Conservation (phyloP, 2,888 invertebrate genomes). For the Orchesellides sinensis region DNA sequence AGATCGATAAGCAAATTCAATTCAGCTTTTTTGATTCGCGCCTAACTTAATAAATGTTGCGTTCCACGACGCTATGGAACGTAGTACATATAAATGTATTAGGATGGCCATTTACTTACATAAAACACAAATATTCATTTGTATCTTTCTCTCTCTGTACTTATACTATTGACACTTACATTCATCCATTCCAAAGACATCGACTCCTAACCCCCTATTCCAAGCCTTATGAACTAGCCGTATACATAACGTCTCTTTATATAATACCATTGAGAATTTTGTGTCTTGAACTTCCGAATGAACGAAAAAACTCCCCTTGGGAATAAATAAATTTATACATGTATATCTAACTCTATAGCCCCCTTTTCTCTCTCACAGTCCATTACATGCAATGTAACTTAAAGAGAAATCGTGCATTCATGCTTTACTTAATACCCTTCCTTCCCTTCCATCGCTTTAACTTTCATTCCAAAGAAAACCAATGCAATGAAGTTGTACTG, state of each 20-base stretch:
- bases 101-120: not conserved
- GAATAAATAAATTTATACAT: conserved; percentile 55
- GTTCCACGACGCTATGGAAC: too few relatives aligned
- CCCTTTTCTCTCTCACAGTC: conserved; percentile 25
- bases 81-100: too few relatives aligned
- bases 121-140: not conserved
- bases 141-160: too few relatives aligned
- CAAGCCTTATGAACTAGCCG: too few relatives aligned
- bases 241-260: too few relatives aligned
- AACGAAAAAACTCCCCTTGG: conserved; percentile 63
- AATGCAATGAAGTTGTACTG: conserved; percentile 4
- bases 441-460: too few relatives aligned
- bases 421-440: conserved; percentile 25
- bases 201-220: too few relatives aligned
- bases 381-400: conserved; percentile 12
- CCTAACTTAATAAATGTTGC: conserved; percentile 26
- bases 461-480: conserved; percentile 27
- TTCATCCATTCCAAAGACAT: too few relatives aligned
- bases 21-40: conserved; percentile 41
- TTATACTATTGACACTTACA: too few relatives aligned
- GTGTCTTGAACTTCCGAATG: conserved; percentile 66
- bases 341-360: too few relatives aligned
- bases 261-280: conserved; percentile 63
- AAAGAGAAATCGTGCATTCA: conserved; percentile 48
- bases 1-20: conserved; percentile 58